Percentiles rank a stretch among this genome's conserved stretches.
These are phyloP conservation scores for Lordiphosa fenestrarum DNA, from an alignment of 2,888 invertebrate species.

Conservation along the genomic window DNA sequence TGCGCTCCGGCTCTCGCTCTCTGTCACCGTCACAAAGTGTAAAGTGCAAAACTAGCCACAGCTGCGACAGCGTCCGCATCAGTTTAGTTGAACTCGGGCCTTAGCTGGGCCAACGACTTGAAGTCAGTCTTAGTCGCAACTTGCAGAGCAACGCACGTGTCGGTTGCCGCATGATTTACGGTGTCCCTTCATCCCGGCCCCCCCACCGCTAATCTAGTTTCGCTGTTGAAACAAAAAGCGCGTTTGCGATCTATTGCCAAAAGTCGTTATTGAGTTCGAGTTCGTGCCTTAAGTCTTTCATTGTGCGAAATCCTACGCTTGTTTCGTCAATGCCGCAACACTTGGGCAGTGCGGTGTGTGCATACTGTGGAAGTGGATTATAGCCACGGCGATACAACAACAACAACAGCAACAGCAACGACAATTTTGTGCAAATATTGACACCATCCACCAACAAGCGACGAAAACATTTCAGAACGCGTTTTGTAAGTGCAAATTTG, in stretches of 20 bases:
- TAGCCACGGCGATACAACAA: constrained; percentile 13
- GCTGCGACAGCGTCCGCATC: constrained; percentile 35
- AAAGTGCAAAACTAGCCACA: constrained; percentile 75
- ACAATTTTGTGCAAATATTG: constrained; percentile 38
- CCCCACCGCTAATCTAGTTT: not conserved
- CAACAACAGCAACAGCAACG: constrained; percentile 18
- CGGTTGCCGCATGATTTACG: constrained; percentile 16
- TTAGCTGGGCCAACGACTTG: constrained; percentile 39
- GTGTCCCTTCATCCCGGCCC: constrained; percentile 10
- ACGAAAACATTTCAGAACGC: constrained; percentile 46
- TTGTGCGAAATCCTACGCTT: constrained; percentile 40
- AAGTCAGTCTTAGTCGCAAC: constrained; percentile 76
- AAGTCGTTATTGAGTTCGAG: constrained; percentile 28
- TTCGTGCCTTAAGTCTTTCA: constrained; percentile 73
- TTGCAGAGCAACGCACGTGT: constrained; percentile 73
- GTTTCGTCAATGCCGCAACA: too few relatives aligned
- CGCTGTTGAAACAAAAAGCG: constrained; percentile 12
- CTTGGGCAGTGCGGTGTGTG: not conserved
- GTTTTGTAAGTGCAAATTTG: constrained; percentile 67
- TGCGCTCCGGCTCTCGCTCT: constrained; percentile 22
- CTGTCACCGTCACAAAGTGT: constrained; percentile 59
- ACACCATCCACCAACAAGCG: constrained; percentile 25
- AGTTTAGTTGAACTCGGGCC: constrained; percentile 44
- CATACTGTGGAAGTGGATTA: constrained; percentile 37
- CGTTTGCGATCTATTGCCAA: not conserved